Percentiles rank a stretch among this genome's conserved stretches.
Evolutionary conservation across 2,888 invertebrate genomes (phyloP).

Genomic region (Trissonchulus latispiculum): DNA sequence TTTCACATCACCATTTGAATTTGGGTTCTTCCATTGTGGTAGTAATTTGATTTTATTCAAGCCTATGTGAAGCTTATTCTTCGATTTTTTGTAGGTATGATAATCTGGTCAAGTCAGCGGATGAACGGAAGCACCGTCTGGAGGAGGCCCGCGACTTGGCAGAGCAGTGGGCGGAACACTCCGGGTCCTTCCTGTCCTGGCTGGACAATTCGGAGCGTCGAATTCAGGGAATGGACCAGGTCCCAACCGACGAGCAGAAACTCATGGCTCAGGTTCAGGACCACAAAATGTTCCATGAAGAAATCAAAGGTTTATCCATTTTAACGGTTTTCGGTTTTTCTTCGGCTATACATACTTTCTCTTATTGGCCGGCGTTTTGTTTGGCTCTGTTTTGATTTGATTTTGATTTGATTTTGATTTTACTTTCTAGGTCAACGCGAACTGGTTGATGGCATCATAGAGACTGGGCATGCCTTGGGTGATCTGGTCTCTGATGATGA

Average conservation of each 20-base stretch:
- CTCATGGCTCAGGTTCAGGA: conserved; percentile 78
- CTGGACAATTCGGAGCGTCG: conserved; percentile 72
- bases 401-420: too few species aligned
- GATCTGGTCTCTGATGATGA: conserved; percentile 73
- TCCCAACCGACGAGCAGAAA: conserved; percentile 88
- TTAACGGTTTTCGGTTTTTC: too few species aligned
- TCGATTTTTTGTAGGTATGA: too few species aligned
- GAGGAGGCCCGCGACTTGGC: conserved; percentile 82
- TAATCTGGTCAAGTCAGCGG: conserved; percentile 68
- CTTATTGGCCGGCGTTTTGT: too few species aligned
- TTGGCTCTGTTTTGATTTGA: too few species aligned
- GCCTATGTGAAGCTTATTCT: too few species aligned
- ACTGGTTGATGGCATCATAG: conserved; percentile 75
- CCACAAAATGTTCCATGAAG: conserved; percentile 55
- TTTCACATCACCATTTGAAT: too few species aligned
- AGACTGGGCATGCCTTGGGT: conserved; percentile 78
- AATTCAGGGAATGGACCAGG: conserved; percentile 73
- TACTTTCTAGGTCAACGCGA: conserved; percentile 74
- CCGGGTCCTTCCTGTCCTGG: conserved; percentile 71
- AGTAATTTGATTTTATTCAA: too few species aligned
- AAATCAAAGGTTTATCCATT: conserved; percentile 16
- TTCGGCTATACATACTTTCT: too few species aligned
- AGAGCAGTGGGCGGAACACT: conserved; percentile 59
- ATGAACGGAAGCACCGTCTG: conserved; percentile 72
- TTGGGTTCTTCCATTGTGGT: too few species aligned